Evolutionary conservation across 2,113 vertebrate genomes (phyloP).

Genomic region (Pteronura brasiliensis): DNA sequence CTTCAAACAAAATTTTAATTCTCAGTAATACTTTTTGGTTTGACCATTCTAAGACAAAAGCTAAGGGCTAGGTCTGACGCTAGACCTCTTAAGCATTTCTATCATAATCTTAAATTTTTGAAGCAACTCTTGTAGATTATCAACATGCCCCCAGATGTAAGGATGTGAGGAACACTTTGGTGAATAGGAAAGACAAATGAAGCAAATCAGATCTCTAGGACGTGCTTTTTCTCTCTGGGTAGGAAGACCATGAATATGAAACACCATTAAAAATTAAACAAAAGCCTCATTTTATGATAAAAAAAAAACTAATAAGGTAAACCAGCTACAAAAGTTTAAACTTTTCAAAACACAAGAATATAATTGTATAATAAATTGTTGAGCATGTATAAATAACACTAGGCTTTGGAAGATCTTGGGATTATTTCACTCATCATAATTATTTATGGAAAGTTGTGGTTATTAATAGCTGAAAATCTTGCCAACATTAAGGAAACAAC

Average conservation of each 20-base stretch:
- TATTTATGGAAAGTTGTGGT: neutral
- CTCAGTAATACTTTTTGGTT: neutral
- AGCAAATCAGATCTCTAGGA: neutral
- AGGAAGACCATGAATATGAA: neutral
- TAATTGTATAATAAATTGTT: neutral
- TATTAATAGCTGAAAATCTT: neutral
- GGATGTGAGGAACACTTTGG: neutral
- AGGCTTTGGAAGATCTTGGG: neutral
- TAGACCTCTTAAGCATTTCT: neutral
- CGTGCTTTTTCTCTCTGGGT: neutral
- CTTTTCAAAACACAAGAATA: neutral
- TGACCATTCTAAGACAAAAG: slow-evolving; percentile 14
- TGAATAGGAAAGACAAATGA: neutral
- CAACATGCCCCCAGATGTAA: neutral
- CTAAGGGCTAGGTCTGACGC: neutral
- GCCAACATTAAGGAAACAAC: neutral
- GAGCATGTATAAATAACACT: neutral
- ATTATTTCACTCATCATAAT: neutral
- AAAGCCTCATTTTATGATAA: neutral
- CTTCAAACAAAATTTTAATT: neutral
- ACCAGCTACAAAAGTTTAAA: neutral
- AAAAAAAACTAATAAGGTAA: neutral
- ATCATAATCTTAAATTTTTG: neutral
- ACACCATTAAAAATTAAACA: neutral
- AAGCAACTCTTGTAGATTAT: neutral